Conservation (phyloP, 1,140 invertebrate genomes). For the Diuraphis noxia region DNA sequence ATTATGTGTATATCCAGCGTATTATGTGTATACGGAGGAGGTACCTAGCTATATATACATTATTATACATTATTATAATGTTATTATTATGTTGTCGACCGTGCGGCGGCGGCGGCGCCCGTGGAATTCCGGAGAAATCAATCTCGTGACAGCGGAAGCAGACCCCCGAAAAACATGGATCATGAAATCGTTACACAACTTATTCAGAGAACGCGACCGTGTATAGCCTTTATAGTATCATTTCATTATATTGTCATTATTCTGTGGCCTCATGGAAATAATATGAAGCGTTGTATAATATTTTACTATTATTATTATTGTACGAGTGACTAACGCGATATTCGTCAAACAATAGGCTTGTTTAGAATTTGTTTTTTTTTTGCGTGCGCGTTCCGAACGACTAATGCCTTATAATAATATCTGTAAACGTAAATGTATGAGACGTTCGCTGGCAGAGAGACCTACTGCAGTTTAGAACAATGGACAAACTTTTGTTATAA, state of each 20-base stretch:
- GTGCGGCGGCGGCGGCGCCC: not conserved
- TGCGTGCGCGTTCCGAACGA: not conserved
- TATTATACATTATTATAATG: too few species aligned
- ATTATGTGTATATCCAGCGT: not conserved
- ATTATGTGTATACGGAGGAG: too few species aligned
- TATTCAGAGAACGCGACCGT: too few species aligned
- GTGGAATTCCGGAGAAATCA: constrained; percentile 38
- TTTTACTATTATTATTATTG: not conserved
- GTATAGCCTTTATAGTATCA: too few species aligned
- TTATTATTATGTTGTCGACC: not conserved
- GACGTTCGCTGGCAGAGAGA: not conserved
- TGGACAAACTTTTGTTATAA: constrained; percentile 7
- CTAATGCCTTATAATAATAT: not conserved
- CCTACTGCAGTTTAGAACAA: constrained; percentile 3
- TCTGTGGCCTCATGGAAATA: not conserved
- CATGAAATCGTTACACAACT: not conserved
- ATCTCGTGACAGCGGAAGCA: not conserved
- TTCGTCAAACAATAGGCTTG: constrained; percentile 26
- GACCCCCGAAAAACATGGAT: not conserved
- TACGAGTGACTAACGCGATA: not conserved
- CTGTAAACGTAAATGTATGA: not conserved
- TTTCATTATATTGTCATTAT: too few species aligned
- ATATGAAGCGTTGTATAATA: not conserved
- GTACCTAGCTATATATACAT: too few species aligned
- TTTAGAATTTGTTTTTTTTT: constrained; percentile 27